Evolutionary conservation across 2,113 vertebrate species (phyloP).

Genomic region (Synchiropus splendidus): DNA sequence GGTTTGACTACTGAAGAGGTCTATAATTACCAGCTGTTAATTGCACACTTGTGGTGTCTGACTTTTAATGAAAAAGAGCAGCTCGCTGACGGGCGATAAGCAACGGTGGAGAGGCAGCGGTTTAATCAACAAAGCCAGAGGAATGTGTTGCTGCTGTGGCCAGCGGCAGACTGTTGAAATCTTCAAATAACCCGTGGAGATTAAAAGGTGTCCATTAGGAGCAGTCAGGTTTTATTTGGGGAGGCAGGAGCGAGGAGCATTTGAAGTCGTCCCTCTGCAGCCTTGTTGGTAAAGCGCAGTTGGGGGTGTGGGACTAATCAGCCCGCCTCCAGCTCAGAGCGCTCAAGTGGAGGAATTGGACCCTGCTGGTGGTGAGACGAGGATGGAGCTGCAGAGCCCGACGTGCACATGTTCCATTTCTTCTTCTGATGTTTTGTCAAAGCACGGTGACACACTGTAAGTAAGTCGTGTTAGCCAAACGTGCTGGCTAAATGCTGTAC

Average conservation of each 20-base stretch:
- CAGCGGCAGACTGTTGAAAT: slow-evolving; percentile 93
- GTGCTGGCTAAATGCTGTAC: too few relatives aligned
- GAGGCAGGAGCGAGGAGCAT: slow-evolving; percentile 81
- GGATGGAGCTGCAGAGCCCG: slow-evolving; percentile 12
- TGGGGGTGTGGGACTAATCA: slow-evolving; percentile 87
- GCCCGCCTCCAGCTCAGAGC: slow-evolving; percentile 81
- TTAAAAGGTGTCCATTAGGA: slow-evolving; percentile 98
- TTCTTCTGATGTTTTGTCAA: slow-evolving; percentile 20
- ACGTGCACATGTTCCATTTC: slow-evolving; percentile 17
- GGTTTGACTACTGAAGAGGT: slow-evolving; percentile 94
- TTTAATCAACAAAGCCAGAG: slow-evolving; percentile 99
- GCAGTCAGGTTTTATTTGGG: slow-evolving; percentile 97
- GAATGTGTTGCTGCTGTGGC: slow-evolving; percentile 88
- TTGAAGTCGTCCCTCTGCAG: slow-evolving; percentile 89
- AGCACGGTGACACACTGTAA: slow-evolving; percentile 13
- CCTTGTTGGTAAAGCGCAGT: slow-evolving; percentile 77
- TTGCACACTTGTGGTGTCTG: slow-evolving; percentile 99
- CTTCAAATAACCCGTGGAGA: slow-evolving; percentile 98
- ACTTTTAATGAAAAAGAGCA: slow-evolving; percentile 99
- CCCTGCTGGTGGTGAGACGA: slow-evolving; percentile 54
- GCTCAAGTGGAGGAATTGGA: slow-evolving; percentile 96
- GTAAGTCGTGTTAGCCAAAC: too few relatives aligned
- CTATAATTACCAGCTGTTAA: slow-evolving; percentile 99
- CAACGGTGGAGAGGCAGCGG: slow-evolving; percentile 79
- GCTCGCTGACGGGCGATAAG: slow-evolving; percentile 97